Evolutionary conservation across 2,888 invertebrate species (phyloP), one percentile per base, ranked within the genome.

Genomic region (Cheilosia impressa): DNA sequence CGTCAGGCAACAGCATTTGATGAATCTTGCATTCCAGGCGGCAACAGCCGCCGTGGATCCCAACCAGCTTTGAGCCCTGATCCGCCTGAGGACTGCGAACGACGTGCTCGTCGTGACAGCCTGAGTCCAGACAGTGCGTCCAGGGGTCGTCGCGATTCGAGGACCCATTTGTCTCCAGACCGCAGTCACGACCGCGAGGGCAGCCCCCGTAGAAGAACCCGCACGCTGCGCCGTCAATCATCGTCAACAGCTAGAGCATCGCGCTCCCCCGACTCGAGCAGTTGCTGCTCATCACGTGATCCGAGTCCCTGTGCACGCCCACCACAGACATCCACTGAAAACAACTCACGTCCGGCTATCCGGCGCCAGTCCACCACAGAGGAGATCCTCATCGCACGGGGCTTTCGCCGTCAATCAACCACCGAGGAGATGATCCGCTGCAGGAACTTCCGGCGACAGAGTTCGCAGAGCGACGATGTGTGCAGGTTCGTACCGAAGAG

Each of bases 391-490:
- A 97, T 97, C 89, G 97, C 97, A 0, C 94, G 97, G 72, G 98
- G 98, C 2, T 98, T 98, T 91, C 94, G 98, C 0, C 94, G 97
- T 15, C 97, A 98, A 90, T 97, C 97, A 4, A 98, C 98, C 9
- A 97, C 97, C 0, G 97, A 98, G 90, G 98, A 98, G 92, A 97
- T 97, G 96, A 97, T 97, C 82, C 94, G 97, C 10, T 97, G 97
- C 90, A 94, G 97, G 41, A 98, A 98, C 91, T 98, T 97, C 90
- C 94, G 97, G n/a, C 94, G 97, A 19, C 97, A 97, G 91, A 96
- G 96, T 89, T 97, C 97, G 1, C 97, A 97, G 91, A 97, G 97
- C 89, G 97, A 97, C 89, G 97, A 97, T 90, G 94, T 95, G 13
- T 94, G 94, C 88, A 81, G 85, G 68, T 75, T 60, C 15, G 72